A percentile compares a stretch with the other conserved stretches of the same genome.
Evolutionary conservation across 2,888 invertebrate species (phyloP).

Genomic region (Glaucopsyche alexis): DNA sequence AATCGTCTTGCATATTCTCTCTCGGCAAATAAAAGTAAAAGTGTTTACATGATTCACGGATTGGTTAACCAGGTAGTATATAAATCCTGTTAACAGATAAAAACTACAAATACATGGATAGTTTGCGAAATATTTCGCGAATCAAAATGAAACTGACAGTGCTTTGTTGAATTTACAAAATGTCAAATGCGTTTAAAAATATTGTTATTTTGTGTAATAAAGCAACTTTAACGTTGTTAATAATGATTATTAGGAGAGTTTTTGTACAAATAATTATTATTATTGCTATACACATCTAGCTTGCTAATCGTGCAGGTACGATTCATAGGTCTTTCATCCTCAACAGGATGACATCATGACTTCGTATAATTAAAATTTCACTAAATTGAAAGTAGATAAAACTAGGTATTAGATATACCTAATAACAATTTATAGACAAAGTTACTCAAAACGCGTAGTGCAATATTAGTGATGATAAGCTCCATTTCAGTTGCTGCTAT

Average conservation of each 20-base stretch:
- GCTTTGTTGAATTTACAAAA: constrained; percentile 40
- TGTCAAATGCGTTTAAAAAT: constrained; percentile 39
- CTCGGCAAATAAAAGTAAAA: constrained; percentile 52
- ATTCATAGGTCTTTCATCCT: constrained; percentile 15
- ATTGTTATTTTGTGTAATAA: constrained; percentile 6
- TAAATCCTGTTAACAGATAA: constrained; percentile 27
- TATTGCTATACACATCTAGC: not conserved
- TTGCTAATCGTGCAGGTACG: not conserved
- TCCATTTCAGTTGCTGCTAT: not conserved
- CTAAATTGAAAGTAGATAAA: constrained; percentile 6
- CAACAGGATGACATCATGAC: constrained; percentile 27
- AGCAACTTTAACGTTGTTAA: not conserved
- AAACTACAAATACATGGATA: not conserved
- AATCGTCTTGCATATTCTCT: constrained; percentile 57
- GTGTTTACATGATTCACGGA: constrained; percentile 50
- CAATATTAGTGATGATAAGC: not conserved
- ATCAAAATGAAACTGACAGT: constrained; percentile 37
- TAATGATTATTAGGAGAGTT: not conserved
- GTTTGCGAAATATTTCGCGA: constrained; percentile 30
- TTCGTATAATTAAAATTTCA: constrained; percentile 19
- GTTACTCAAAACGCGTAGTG: not conserved
- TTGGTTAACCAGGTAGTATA: constrained; percentile 38
- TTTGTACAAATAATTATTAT: not conserved
- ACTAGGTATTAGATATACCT: not conserved
- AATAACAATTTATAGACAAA: not conserved